Conservation (phyloP, 1,140 invertebrate species). For the Drosophila micromelanica region DNA sequence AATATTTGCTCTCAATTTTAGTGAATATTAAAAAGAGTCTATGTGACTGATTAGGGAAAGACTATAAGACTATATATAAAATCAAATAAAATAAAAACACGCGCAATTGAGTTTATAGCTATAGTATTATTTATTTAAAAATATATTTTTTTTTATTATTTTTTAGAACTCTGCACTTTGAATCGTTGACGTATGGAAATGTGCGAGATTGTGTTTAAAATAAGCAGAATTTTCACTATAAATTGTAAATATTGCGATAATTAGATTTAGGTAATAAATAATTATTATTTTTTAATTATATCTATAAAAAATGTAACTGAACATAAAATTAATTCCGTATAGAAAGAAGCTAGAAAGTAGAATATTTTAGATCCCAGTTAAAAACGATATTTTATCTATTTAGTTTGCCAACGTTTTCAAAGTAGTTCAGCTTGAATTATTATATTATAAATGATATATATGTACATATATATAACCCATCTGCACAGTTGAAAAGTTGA, state of each 20-base stretch:
- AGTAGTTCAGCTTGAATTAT: no score
- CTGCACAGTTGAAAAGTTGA: background rate
- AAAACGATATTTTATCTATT: no score
- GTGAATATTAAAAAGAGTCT: background rate
- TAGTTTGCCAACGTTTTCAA: no score
- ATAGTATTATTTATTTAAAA: background rate
- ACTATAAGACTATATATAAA: constrained; percentile 14
- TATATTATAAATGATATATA: no score
- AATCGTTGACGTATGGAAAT: constrained; percentile 10
- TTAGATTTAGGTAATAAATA: no score
- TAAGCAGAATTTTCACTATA: background rate
- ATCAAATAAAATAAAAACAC: constrained; percentile 17
- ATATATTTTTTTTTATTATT: constrained; percentile 4
- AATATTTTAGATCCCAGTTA: no score
- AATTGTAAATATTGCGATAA: background rate
- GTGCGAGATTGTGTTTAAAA: background rate
- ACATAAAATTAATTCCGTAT: no score
- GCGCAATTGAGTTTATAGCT: background rate
- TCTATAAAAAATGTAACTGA: no score
- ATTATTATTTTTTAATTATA: no score
- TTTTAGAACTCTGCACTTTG: constrained; percentile 8
- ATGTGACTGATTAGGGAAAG: constrained; percentile 26
- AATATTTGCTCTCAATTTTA: constrained; percentile 18
- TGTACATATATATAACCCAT: no score
- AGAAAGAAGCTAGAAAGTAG: no score